Base-by-base conservation (phyloP, 1,140 invertebrate species). In the Euschistus heros region DNA sequence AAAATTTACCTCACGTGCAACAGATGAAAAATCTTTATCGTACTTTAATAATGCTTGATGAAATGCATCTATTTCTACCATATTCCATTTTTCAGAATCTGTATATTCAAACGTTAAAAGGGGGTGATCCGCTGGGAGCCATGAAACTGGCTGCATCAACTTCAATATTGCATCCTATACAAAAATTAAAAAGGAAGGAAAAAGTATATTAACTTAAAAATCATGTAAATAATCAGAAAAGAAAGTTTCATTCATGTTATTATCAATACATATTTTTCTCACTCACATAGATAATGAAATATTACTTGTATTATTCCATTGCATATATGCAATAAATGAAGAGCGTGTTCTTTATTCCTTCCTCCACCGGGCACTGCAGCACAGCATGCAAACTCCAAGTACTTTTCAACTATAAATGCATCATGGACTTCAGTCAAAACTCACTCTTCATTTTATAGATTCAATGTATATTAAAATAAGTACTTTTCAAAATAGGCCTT, bases 1-100 rank as follows among this genome's bases (percentile, higher is more conserved):
- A 10, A 50, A 50, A n/a, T 18, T 50, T 77, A 97, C 91, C 78
- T 94, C 88, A 72, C 86, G 82, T 13, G 94, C 81, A 74, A 98
- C 91, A 72, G 81, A 84, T 71, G 81, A 84, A 78, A 98, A 98
- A 77, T 98, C 92, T 75, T 98, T 98, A 75, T 96, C 93, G 76
- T 86, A 85, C 74, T 90, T 91, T 67, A 90, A 80, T 57, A 98
- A 80, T 27, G 87, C 91, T 64, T 90, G 85, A 71, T 95, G 85
- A 80, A 96, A 98, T 67, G 81, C 77, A 72, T 91, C 87, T 69
- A 97, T 88, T 79, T 97, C 93, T 63, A 87, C 81, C 46, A 84
- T 79, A 55, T 85, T 86, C 94, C 94, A 98, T 67, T 81, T 79
- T 70, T 87, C 84, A 68, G 81, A 83, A 74, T 91, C 89, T 68